phyloP scores from a whole-genome alignment of 2,888 invertebrate species.

The Stenodema calcarata region DNA sequence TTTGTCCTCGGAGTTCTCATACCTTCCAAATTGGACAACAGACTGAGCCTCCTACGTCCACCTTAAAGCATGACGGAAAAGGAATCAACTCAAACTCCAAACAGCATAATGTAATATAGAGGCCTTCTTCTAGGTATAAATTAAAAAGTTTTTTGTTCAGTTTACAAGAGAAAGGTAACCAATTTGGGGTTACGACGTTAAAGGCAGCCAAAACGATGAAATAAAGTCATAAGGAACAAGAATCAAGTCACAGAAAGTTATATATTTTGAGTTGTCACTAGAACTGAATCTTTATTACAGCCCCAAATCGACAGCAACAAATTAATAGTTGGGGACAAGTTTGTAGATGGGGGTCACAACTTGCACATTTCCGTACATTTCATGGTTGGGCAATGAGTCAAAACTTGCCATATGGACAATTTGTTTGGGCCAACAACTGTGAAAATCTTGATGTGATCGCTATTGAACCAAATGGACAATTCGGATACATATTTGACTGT shows the following conservation, averaged over 20 bases:
- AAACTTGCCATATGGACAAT: constrained; percentile 25
- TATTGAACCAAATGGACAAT: constrained; percentile 10
- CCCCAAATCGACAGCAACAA: too few relatives aligned
- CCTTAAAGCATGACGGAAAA: neutral
- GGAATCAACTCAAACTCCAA: constrained; percentile 3
- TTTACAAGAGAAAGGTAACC: neutral
- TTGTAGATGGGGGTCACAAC: too few relatives aligned
- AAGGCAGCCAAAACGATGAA: neutral
- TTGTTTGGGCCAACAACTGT: constrained; percentile 38
- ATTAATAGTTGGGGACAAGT: too few relatives aligned
- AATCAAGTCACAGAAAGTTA: neutral
- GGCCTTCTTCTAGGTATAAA: neutral
- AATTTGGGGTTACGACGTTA: neutral
- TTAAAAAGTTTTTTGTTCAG: neutral
- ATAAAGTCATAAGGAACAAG: neutral
- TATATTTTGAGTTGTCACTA: neutral
- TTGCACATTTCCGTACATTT: too few relatives aligned
- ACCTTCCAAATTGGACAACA: constrained; percentile 46
- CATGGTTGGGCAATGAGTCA: constrained; percentile 41
- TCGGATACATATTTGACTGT: constrained; percentile 47
- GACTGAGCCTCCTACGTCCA: constrained; percentile 4
- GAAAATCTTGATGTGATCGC: constrained; percentile 34
- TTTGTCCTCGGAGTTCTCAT: constrained; percentile 36
- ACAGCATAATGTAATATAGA: constrained; percentile 26
- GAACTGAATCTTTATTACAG: neutral